Evolutionary conservation across 2,888 invertebrate species (phyloP).

Genomic region (Diplazon laetatorius): DNA sequence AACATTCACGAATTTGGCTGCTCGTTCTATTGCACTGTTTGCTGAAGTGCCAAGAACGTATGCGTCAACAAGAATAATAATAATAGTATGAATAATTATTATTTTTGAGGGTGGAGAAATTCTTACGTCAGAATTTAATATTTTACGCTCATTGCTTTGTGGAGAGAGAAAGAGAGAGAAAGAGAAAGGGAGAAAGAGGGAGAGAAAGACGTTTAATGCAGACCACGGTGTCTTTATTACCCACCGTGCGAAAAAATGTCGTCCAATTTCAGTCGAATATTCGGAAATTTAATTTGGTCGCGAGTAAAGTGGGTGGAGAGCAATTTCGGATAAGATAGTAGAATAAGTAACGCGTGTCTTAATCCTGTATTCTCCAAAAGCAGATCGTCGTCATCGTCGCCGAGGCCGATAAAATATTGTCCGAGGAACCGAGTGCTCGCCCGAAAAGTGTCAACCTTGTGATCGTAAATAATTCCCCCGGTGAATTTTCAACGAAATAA

Average conservation of each 20-base stretch:
- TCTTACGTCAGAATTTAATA: too few relatives aligned
- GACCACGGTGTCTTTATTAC: not conserved
- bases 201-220: not conserved
- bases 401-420: conserved; percentile 45
- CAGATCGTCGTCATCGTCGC: conserved; percentile 57
- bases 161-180: too few relatives aligned
- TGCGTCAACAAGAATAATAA: too few relatives aligned
- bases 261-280: not conserved
- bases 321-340: conserved; percentile 62
- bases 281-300: conserved; percentile 7
- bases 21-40: not conserved
- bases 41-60: too few relatives aligned
- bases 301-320: conserved; percentile 55
- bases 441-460: conserved; percentile 42
- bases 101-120: too few relatives aligned
- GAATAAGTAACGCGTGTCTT: conserved; percentile 57
- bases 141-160: too few relatives aligned
- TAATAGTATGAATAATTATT: too few relatives aligned
- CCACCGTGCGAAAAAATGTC: not conserved
- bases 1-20: not conserved
- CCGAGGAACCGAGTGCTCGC: conserved; percentile 35
- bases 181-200: too few relatives aligned
- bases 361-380: conserved; percentile 38
- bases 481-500: conserved; percentile 12
- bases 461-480: conserved; percentile 38